These are phyloP conservation scores for Automeris io DNA, from an alignment of 2,888 invertebrate species.

Conservation along the genomic window DNA sequence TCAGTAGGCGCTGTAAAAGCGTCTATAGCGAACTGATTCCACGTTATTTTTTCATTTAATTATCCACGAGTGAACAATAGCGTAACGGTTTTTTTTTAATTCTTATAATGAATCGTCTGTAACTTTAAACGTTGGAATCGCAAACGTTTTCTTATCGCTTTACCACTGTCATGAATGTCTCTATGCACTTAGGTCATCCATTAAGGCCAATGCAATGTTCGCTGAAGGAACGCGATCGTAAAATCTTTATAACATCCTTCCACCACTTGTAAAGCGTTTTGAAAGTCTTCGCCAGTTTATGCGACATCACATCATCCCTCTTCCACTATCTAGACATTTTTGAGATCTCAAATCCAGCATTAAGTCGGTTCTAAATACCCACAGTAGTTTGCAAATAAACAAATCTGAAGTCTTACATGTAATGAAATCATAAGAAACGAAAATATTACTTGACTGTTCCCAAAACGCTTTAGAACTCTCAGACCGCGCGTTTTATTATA, in stretches of 20 bases:
- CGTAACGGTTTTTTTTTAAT: slow-evolving; percentile 19
- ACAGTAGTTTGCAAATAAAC: slow-evolving; percentile 44
- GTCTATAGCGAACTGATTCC: slow-evolving; percentile 7
- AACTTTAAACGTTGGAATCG: slow-evolving; percentile 36
- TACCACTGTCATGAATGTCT: slow-evolving; percentile 68
- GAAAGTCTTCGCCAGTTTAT: slow-evolving; percentile 63
- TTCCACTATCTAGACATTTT: slow-evolving; percentile 44
- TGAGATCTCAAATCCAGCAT: slow-evolving; percentile 34
- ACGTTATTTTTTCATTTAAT: slow-evolving; percentile 12
- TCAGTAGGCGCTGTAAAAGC: slow-evolving; percentile 2
- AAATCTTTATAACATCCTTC: slow-evolving; percentile 76
- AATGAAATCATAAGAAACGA: slow-evolving; percentile 29
- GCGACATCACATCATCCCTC: slow-evolving; percentile 54
- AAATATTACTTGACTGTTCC: slow-evolving; percentile 40
- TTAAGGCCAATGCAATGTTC: slow-evolving; percentile 69
- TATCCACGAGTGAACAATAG: slow-evolving; percentile 9
- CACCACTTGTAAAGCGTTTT: slow-evolving; percentile 75
- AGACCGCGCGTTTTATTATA: neutral
- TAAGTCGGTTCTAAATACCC: slow-evolving; percentile 31
- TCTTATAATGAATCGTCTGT: slow-evolving; percentile 40
- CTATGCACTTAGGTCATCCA: slow-evolving; percentile 75
- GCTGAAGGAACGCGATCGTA: slow-evolving; percentile 72
- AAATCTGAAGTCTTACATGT: slow-evolving; percentile 33
- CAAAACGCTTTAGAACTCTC: neutral
- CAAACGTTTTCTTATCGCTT: slow-evolving; percentile 44